A percentile compares a stretch with the other conserved stretches of the same genome.
These are phyloP conservation scores for Sycophaga agraensis DNA, from an alignment of 1,140 invertebrate genomes.

Conservation along the genomic window DNA sequence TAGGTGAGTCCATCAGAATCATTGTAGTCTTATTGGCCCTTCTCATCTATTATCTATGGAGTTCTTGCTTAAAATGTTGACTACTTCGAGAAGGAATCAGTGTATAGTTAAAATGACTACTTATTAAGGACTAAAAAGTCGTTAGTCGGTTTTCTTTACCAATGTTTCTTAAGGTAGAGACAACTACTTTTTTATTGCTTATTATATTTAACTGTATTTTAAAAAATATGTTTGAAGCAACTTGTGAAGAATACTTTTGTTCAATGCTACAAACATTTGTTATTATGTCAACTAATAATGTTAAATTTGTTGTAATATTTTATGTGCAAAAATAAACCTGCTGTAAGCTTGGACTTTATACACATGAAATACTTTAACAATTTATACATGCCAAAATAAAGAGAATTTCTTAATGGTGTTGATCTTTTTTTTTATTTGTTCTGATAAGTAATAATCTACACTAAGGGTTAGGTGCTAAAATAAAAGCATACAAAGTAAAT, in stretches of 20 bases:
- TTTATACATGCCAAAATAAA: conserved; percentile 37
- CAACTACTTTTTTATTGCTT: conserved; percentile 1
- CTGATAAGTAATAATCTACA: conserved; percentile 11
- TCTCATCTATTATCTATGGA: conserved; percentile 8
- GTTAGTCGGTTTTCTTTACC: neutral
- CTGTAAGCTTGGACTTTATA: conserved; percentile 2
- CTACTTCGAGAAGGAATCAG: neutral
- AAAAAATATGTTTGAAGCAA: neutral
- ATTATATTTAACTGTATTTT: neutral
- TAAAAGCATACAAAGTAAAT: neutral
- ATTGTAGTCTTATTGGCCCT: conserved; percentile 20
- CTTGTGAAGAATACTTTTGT: conserved; percentile 3
- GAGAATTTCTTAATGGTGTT: conserved; percentile 31
- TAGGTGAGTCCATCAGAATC: conserved; percentile 43
- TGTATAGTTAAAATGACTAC: conserved; percentile 1
- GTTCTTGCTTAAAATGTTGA: conserved; percentile 6
- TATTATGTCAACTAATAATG: conserved; percentile 14
- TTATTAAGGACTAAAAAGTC: neutral
- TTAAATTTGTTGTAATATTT: conserved; percentile 18
- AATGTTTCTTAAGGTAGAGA: neutral
- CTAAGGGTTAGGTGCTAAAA: conserved; percentile 7
- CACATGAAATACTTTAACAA: conserved; percentile 1
- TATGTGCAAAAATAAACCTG: conserved; percentile 14
- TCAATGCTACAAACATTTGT: conserved; percentile 4
- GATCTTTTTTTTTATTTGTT: conserved; percentile 14